Evolutionary conservation across 2,888 invertebrate species (phyloP).

Genomic region (Tipula vernalis): DNA sequence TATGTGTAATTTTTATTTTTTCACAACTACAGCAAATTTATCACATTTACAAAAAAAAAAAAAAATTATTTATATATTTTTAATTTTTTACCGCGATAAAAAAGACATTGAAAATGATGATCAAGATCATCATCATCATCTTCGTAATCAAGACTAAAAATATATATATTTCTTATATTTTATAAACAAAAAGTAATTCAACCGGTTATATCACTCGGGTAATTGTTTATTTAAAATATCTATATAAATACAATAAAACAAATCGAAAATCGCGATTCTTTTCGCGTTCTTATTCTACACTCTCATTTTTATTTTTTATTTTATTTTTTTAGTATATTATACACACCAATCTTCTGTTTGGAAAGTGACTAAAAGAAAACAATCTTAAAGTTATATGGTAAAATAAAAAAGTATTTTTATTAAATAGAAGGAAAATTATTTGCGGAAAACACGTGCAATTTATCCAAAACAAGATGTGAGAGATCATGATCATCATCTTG

Average conservation of each 20-base stretch:
- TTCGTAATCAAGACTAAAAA: neutral
- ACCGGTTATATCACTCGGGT: constrained; percentile 10
- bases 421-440: neutral
- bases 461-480: neutral
- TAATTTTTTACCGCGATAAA: neutral
- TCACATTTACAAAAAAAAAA: neutral
- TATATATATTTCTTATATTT: constrained; percentile 8
- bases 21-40: neutral
- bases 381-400: neutral
- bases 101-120: neutral
- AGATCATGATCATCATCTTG: neutral
- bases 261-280: constrained; percentile 5
- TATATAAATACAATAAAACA: constrained; percentile 4
- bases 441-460: neutral
- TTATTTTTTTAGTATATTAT: neutral
- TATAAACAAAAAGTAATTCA: constrained; percentile 10
- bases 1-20: neutral
- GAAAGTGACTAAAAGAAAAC: neutral
- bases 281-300: constrained; percentile 4
- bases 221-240: constrained; percentile 11
- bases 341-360: neutral
- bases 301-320: neutral
- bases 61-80: neutral
- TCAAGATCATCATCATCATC: constrained; percentile 7
- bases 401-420: neutral